A percentile compares a stretch with the other conserved stretches of the same genome.
These are phyloP conservation scores for Propithecus perrieri DNA, from an alignment of 2,797 vertebrate genomes.

Conservation along the genomic window DNA sequence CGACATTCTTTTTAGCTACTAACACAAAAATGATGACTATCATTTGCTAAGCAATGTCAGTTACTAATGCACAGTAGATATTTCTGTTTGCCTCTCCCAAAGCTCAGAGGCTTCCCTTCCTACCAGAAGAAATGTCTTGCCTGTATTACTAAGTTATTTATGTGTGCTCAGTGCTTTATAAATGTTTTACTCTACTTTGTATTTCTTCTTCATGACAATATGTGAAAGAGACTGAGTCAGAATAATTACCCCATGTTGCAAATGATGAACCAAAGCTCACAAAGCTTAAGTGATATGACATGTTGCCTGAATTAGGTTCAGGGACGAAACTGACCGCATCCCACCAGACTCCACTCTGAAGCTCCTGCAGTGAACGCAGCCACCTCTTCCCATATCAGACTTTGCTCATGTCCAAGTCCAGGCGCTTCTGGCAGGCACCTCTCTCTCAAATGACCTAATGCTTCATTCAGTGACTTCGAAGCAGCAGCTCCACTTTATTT, in stretches of 20 bases:
- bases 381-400: not conserved
- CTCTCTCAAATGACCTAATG: not conserved
- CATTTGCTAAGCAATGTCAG: not conserved
- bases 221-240: not conserved
- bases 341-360: not conserved
- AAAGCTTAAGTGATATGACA: not conserved
- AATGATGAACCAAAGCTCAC: not conserved
- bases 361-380: accelerated
- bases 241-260: not conserved
- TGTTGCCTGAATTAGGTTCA: not conserved
- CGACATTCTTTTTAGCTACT: not conserved
- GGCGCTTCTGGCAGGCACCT: not conserved
- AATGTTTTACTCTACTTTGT: not conserved
- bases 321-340: not conserved
- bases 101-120: not conserved
- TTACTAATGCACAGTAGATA: not conserved
- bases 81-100: not conserved
- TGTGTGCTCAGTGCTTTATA: not conserved
- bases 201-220: not conserved
- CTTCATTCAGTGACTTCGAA: not conserved
- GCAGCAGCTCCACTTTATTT: constrained; percentile 27
- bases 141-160: not conserved
- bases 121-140: not conserved
- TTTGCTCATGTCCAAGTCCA: not conserved
- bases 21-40: not conserved